These are phyloP conservation scores for Varroa destructor DNA, from an alignment of 1,140 invertebrate genomes.

Conservation along the genomic window DNA sequence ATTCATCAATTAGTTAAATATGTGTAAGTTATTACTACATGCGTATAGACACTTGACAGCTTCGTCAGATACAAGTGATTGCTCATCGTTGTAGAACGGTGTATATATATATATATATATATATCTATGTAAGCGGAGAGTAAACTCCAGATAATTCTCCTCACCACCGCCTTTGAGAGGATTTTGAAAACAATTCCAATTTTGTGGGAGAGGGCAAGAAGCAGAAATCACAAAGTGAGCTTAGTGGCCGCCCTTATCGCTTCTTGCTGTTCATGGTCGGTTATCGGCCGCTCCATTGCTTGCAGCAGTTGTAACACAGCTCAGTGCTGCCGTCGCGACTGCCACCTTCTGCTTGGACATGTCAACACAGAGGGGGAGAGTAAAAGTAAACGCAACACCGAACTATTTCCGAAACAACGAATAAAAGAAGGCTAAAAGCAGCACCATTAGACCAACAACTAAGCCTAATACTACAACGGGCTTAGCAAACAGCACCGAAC, in stretches of 20 bases:
- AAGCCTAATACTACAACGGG: neutral
- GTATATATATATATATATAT: too few relatives aligned
- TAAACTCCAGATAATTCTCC: too few relatives aligned
- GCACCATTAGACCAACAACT: neutral
- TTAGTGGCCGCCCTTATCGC: too few relatives aligned
- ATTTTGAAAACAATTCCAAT: too few relatives aligned
- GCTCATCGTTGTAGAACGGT: too few relatives aligned
- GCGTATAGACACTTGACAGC: neutral
- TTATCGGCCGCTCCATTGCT: neutral
- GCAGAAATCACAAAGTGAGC: too few relatives aligned
- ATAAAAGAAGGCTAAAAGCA: neutral
- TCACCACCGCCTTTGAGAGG: too few relatives aligned
- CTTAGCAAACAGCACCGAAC: neutral
- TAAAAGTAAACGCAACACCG: neutral
- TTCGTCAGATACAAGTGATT: too few relatives aligned
- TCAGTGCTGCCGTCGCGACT: neutral
- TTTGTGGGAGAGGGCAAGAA: too few relatives aligned
- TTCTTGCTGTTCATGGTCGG: neutral
- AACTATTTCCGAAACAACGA: neutral
- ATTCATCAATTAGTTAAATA: neutral
- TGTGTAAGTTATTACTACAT: neutral
- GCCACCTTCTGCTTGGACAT: slow-evolving; percentile 8
- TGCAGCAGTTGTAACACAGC: neutral
- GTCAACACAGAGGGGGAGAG: neutral
- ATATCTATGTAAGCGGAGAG: too few relatives aligned